Evolutionary conservation across 2,113 vertebrate species (phyloP).

Genomic region (Pseudopipra pipra): DNA sequence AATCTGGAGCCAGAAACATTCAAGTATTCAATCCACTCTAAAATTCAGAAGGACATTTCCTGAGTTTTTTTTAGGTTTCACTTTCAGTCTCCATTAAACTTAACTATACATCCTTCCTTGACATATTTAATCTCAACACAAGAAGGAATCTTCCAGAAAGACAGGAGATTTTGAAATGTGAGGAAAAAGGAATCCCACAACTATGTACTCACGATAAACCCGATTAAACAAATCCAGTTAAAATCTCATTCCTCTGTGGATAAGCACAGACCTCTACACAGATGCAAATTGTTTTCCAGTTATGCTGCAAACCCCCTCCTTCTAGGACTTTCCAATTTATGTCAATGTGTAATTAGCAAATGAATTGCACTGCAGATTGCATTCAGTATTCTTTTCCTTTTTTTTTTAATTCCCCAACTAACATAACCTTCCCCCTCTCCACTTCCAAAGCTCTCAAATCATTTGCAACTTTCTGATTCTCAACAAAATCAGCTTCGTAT

Average conservation of each 20-base stretch:
- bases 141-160: conserved; percentile 47
- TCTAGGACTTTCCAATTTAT: conserved; percentile 52
- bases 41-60: not conserved
- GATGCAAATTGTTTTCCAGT: conserved; percentile 60
- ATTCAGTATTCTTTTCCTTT: not conserved
- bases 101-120: not conserved
- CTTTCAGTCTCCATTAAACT: not conserved
- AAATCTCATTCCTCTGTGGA: conserved; percentile 52
- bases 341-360: conserved; percentile 58
- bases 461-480: not conserved
- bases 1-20: not conserved
- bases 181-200: not conserved
- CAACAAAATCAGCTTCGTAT: not conserved
- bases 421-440: not conserved
- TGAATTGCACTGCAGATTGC: conserved; percentile 44
- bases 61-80: not conserved
- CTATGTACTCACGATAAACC: not conserved
- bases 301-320: conserved; percentile 32
- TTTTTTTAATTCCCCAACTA: not conserved
- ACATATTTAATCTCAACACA: not conserved
- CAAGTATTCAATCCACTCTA: not conserved
- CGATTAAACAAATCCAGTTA: conserved; percentile 61
- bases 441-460: not conserved
- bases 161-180: not conserved
- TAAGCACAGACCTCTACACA: conserved; percentile 51